phyloP scores from a whole-genome alignment of 2,888 invertebrate species.

The Silvanus unidentatus region DNA sequence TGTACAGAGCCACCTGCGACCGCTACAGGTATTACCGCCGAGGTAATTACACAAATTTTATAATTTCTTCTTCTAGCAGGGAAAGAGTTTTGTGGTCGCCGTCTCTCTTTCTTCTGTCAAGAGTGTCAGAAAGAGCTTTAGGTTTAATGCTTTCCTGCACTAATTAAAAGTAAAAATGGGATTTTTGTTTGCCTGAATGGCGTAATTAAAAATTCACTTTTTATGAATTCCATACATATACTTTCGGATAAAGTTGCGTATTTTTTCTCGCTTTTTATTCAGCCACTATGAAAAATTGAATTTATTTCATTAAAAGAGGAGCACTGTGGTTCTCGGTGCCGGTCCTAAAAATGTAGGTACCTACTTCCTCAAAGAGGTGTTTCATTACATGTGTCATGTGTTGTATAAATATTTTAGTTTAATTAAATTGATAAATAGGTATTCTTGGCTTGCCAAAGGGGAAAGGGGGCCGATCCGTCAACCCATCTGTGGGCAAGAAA shows the following conservation, averaged over 20 bases:
- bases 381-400: background rate
- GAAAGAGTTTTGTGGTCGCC: constrained; percentile 19
- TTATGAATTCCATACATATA: constrained; percentile 31
- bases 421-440: background rate
- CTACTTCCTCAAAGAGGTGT: too few relatives aligned
- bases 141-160: constrained; percentile 22
- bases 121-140: constrained; percentile 16
- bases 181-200: constrained; percentile 45
- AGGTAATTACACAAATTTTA: constrained; percentile 46
- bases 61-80: constrained; percentile 38
- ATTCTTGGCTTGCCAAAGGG: constrained; percentile 1
- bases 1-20: constrained; percentile 45
- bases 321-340: too few relatives aligned
- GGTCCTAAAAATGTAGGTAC: too few relatives aligned
- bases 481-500: constrained; percentile 28
- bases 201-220: constrained; percentile 45
- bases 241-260: too few relatives aligned
- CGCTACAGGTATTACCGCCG: constrained; percentile 38
- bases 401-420: constrained; percentile 1
- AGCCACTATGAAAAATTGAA: too few relatives aligned
- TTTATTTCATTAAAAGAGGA: too few relatives aligned
- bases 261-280: too few relatives aligned
- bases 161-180: constrained; percentile 47
- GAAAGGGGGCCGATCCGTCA: background rate
- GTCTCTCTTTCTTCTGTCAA: constrained; percentile 13